Conservation (phyloP, 2,113 vertebrate genomes). For the Chionomys nivalis region DNA sequence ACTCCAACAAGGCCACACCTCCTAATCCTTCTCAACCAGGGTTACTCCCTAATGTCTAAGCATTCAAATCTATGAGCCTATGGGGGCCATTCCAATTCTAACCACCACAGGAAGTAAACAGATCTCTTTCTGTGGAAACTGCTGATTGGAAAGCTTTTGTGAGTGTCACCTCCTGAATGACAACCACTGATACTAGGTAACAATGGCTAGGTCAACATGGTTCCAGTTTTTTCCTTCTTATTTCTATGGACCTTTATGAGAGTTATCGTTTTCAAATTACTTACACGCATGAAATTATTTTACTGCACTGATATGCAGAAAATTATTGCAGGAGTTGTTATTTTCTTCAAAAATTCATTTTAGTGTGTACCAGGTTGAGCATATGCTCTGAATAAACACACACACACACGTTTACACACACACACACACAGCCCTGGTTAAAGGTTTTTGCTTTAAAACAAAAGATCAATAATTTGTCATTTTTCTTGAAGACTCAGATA, state of each 20-base stretch:
- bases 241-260: constrained; percentile 85
- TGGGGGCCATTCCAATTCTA: too few relatives aligned
- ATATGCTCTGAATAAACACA: constrained; percentile 64
- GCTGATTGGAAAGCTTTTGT: too few relatives aligned
- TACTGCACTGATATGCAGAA: constrained; percentile 69
- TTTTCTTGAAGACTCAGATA: constrained; percentile 77
- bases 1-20: too few relatives aligned
- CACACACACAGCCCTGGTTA: not conserved
- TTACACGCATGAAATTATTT: constrained; percentile 78
- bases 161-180: too few relatives aligned
- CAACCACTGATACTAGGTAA: constrained; percentile 83
- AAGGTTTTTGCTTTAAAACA: constrained; percentile 73
- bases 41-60: too few relatives aligned
- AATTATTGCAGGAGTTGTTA: constrained; percentile 68
- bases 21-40: too few relatives aligned
- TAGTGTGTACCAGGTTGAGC: not conserved
- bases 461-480: constrained; percentile 80
- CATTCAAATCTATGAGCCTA: too few relatives aligned
- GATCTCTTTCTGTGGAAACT: constrained; percentile 90
- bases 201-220: constrained; percentile 87
- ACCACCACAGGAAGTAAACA: constrained; percentile 66
- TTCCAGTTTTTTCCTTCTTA: constrained; percentile 85
- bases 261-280: constrained; percentile 87
- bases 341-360: constrained; percentile 55
- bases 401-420: not conserved